A percentile compares a stretch with the other conserved stretches of the same genome.
Conservation (phyloP, 2,888 invertebrate species). For the Conops quadrifasciatus region DNA sequence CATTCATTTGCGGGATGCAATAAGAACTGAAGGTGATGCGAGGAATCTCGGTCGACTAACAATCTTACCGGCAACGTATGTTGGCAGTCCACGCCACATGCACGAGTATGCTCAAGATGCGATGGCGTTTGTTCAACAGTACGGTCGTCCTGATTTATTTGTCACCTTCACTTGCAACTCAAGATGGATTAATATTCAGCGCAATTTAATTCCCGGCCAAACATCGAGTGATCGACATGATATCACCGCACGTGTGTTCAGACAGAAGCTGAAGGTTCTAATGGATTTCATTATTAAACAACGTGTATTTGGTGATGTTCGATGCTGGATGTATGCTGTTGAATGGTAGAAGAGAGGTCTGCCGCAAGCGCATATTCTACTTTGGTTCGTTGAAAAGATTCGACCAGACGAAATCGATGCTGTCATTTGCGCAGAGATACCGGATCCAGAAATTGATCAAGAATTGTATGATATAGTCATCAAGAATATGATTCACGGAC, state of each 20-base stretch:
- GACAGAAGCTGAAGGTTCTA: slow-evolving; percentile 30
- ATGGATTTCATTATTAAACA: slow-evolving; percentile 35
- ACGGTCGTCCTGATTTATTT: slow-evolving; percentile 25
- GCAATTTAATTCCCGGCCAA: slow-evolving; percentile 20
- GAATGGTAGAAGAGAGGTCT: slow-evolving; percentile 57
- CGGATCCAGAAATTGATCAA: slow-evolving; percentile 42
- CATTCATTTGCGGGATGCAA: slow-evolving; percentile 12
- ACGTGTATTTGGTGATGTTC: slow-evolving; percentile 40
- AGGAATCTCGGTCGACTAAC: slow-evolving; percentile 4
- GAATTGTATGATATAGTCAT: slow-evolving; percentile 16
- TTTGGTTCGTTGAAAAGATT: slow-evolving; percentile 54
- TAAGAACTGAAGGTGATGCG: slow-evolving; percentile 6
- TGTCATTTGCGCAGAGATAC: slow-evolving; percentile 49
- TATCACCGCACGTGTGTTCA: slow-evolving; percentile 30
- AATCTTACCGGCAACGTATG: slow-evolving; percentile 12
- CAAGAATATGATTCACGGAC: slow-evolving; percentile 7
- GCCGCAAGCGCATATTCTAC: slow-evolving; percentile 53
- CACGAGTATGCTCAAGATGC: slow-evolving; percentile 35
- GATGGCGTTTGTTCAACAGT: slow-evolving; percentile 31
- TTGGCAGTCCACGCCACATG: slow-evolving; percentile 36
- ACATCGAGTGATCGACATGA: slow-evolving; percentile 16
- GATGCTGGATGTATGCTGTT: slow-evolving; percentile 43
- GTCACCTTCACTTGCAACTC: slow-evolving; percentile 30
- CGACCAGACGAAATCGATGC: slow-evolving; percentile 52
- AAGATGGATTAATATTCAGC: slow-evolving; percentile 26